Conservation (phyloP, 1,140 invertebrate genomes). For the Camponotus pennsylvanicus region DNA sequence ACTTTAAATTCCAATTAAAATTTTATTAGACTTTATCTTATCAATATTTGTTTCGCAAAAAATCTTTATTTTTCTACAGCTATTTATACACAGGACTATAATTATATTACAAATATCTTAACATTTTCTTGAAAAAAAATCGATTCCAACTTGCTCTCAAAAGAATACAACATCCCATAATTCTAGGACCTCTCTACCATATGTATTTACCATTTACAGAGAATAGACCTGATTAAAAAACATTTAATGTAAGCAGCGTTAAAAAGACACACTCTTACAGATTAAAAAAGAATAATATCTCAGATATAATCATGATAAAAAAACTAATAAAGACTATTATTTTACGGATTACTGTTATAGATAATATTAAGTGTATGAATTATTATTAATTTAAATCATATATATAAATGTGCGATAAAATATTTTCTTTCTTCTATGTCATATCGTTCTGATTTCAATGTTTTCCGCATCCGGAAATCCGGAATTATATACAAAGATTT, state of each 20-base stretch:
- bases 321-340: too few relatives aligned
- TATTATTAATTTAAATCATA: not conserved
- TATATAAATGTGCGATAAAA: not conserved
- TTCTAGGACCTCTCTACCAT: too few relatives aligned
- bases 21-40: not conserved
- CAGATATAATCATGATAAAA: not conserved
- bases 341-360: not conserved
- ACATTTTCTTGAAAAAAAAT: not conserved
- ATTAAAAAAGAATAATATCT: not conserved
- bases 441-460: not conserved
- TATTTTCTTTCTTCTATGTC: not conserved
- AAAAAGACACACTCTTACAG: not conserved
- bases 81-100: not conserved
- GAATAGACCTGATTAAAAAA: not conserved
- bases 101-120: not conserved
- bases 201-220: too few relatives aligned
- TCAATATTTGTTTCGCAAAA: conserved; percentile 1
- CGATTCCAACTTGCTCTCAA: not conserved
- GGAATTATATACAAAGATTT: too few relatives aligned
- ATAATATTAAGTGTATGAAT: not conserved
- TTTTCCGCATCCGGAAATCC: not conserved
- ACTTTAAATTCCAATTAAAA: not conserved
- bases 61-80: not conserved
- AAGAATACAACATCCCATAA: too few relatives aligned
- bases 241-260: not conserved